Conservation (phyloP, 1,140 invertebrate species). For the Calephelis virginiensis region DNA sequence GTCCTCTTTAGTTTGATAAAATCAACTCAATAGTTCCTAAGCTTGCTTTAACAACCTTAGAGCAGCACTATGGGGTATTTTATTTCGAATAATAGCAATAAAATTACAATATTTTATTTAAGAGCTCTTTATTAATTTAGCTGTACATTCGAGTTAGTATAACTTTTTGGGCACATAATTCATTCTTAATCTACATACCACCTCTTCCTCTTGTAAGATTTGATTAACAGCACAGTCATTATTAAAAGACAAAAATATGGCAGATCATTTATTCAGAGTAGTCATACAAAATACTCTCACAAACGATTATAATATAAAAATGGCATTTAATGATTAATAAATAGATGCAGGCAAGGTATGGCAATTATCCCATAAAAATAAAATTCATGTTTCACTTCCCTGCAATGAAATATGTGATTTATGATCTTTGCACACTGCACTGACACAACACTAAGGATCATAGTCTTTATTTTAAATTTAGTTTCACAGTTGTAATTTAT, state of each 20-base stretch:
- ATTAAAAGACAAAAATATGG: slow-evolving; percentile 76
- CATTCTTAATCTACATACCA: slow-evolving; percentile 72
- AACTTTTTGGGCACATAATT: slow-evolving; percentile 78
- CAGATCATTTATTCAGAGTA: slow-evolving; percentile 77
- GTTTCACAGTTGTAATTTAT: no score
- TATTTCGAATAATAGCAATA: not conserved
- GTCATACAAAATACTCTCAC: slow-evolving; percentile 70
- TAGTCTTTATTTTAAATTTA: no score
- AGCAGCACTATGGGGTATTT: not conserved
- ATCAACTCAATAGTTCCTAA: not conserved
- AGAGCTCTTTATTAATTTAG: slow-evolving; percentile 78
- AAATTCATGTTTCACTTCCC: slow-evolving; percentile 70
- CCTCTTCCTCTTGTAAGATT: slow-evolving; percentile 63
- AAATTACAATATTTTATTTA: slow-evolving; percentile 45
- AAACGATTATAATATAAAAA: slow-evolving; percentile 72
- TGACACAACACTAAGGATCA: slow-evolving; percentile 32
- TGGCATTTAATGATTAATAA: slow-evolving; percentile 62
- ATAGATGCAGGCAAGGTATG: slow-evolving; percentile 76
- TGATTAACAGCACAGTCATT: slow-evolving; percentile 72
- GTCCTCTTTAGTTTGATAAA: no score
- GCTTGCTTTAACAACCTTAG: not conserved
- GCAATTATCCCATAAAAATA: slow-evolving; percentile 66
- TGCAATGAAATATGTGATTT: slow-evolving; percentile 41
- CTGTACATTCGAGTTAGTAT: slow-evolving; percentile 80
- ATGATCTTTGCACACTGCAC: not conserved